Base-by-base conservation (phyloP, 2,797 vertebrate genomes). In the Tapera naevia region DNA sequence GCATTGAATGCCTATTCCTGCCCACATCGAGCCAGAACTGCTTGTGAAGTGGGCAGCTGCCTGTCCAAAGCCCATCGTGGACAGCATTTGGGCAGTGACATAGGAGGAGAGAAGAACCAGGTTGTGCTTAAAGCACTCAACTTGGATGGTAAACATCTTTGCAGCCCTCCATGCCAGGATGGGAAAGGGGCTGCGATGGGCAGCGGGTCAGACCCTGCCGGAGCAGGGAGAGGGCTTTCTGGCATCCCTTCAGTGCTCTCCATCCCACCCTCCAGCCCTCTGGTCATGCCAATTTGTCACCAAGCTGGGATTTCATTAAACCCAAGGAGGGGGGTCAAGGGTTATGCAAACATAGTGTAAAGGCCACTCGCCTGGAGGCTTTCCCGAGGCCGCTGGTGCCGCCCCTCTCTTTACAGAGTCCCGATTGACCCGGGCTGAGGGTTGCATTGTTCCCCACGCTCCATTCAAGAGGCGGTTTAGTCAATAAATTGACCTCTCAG, bases 231-330 rank as follows among this genome's bases (percentile, higher is more conserved):
- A 22, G 8, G 9, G 32, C 35, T 81, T 67, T 12, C 45, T 27
- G 0, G 43, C 65, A 5, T 32, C 5, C 0, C 28, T 86, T 64
- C 94, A 89, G 41, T 0, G 0, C 50, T 93, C 22, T 1, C 46
- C 81, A 70, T 88, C 86, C 85, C 75, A 18, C 58, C 88, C 88
- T 72, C 78, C 2, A 1, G 72, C 90, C 86, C 3, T 8, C 64
- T 56, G 89, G 91, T 93, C 94, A 95, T 94, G 95, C 80, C 94
- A 95, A 97, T 97, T 97, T 97, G 97, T 97, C 94, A 94, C 80
- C 91, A 46, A 89, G 91, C 81, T 86, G 82, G 80, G 89, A 80
- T 91, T 94, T 96, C 95, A 97, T 95, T 91, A 94, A 80, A 92
- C n/a, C 74, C 92, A 94, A 95, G 89, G 60, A 91, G 39, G 61